Conservation (phyloP, 2,113 vertebrate genomes). For the Phaethornis superciliosus region DNA sequence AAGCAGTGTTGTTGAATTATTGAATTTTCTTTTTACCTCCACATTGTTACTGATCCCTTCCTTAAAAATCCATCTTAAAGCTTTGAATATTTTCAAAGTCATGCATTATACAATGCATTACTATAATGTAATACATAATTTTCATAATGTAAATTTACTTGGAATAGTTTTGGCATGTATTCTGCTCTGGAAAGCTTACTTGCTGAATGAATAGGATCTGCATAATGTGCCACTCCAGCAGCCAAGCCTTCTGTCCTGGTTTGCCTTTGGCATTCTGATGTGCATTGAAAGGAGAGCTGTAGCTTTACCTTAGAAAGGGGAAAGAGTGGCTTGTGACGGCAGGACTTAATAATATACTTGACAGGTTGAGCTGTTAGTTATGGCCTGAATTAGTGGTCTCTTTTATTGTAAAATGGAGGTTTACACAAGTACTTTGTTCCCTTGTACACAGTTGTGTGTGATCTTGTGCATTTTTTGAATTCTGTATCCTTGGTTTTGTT, state of each 20-base stretch:
- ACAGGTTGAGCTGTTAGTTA: neutral
- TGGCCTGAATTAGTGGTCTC: neutral
- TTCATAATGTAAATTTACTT: neutral
- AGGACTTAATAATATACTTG: neutral
- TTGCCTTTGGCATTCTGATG: neutral
- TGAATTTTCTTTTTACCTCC: neutral
- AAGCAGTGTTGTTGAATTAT: neutral
- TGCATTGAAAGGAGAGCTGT: neutral
- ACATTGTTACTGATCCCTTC: neutral
- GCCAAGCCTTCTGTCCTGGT: neutral
- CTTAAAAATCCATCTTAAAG: neutral
- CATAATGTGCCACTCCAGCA: neutral
- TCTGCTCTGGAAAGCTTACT: neutral
- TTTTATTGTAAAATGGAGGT: neutral
- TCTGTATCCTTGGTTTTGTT: neutral
- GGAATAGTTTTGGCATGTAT: neutral
- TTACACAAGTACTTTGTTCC: neutral
- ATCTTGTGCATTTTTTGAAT: neutral
- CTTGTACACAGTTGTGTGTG: neutral
- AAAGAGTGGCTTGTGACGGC: neutral
- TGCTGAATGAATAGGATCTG: neutral
- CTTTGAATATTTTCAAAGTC: neutral
- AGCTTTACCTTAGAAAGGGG: neutral
- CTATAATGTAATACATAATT: neutral
- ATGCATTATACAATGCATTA: neutral